These are phyloP conservation scores for Corvus cornix DNA, from an alignment of 2,113 vertebrate genomes.

Conservation along the genomic window DNA sequence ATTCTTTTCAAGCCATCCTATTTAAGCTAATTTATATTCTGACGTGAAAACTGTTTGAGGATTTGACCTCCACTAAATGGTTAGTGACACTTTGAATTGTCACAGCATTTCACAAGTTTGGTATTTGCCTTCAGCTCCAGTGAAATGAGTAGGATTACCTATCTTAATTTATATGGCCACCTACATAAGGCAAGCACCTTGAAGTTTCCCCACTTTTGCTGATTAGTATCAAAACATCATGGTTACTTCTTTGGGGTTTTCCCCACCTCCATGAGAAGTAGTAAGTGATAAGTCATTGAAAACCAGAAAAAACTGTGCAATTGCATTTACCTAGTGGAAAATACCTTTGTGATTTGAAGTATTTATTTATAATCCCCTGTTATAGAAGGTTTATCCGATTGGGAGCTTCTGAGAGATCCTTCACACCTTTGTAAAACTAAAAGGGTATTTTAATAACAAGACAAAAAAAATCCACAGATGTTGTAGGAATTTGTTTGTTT, in stretches of 20 bases:
- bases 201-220: not conserved
- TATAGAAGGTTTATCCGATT: not conserved
- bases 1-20: not conserved
- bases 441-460: not conserved
- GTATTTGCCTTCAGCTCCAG: not conserved
- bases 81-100: not conserved
- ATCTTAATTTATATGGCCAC: not conserved
- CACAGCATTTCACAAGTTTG: not conserved
- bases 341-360: not conserved
- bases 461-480: not conserved
- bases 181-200: not conserved
- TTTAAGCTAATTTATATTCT: not conserved
- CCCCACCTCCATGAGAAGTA: not conserved
- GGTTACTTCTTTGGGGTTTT: not conserved
- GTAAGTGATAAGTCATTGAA: not conserved
- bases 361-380: not conserved
- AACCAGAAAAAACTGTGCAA: not conserved
- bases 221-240: not conserved
- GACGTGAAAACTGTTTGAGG: not conserved
- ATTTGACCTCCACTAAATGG: not conserved
- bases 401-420: not conserved
- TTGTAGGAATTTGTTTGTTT: not conserved
- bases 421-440: not conserved
- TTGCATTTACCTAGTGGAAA: not conserved
- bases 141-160: not conserved